Evolutionary conservation across 2,113 vertebrate genomes (phyloP).

Genomic region (Ictalurus furcatus): DNA sequence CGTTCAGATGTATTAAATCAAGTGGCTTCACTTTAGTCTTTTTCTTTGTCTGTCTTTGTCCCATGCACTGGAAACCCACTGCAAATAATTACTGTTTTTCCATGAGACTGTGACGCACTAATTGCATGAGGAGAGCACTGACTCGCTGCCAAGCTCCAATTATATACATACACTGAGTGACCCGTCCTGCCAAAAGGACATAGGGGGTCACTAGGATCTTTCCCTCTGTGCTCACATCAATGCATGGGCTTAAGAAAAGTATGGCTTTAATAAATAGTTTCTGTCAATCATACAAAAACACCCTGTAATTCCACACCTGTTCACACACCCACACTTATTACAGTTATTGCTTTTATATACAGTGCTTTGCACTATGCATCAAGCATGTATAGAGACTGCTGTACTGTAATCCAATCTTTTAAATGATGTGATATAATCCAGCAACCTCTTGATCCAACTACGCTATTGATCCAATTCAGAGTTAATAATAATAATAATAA

Average conservation of each 20-base stretch:
- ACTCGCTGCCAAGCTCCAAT: slow-evolving; percentile 37
- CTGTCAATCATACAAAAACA: not conserved
- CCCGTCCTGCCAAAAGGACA: not conserved
- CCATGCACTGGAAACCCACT: slow-evolving; percentile 29
- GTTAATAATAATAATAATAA: no score
- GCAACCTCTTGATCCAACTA: slow-evolving; percentile 29
- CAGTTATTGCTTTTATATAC: not conserved
- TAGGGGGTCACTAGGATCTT: slow-evolving; percentile 14
- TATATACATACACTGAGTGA: slow-evolving; percentile 23
- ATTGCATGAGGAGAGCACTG: slow-evolving; percentile 49
- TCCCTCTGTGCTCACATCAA: not conserved
- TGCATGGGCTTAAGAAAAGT: slow-evolving; percentile 13
- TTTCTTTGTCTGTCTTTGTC: not conserved
- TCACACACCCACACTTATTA: not conserved
- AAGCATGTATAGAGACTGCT: not conserved
- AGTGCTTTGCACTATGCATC: not conserved
- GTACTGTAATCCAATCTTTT: not conserved
- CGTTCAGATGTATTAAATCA: not conserved
- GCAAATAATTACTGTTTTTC: slow-evolving; percentile 55
- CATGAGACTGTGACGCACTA: slow-evolving; percentile 42
- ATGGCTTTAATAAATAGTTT: slow-evolving; percentile 14
- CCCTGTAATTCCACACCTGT: slow-evolving; percentile 4
- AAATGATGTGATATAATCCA: not conserved
- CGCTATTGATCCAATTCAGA: not conserved
- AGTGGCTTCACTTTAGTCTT: not conserved